phyloP scores from a whole-genome alignment of 1,140 invertebrate genomes.

The Araneus ventricosus region DNA sequence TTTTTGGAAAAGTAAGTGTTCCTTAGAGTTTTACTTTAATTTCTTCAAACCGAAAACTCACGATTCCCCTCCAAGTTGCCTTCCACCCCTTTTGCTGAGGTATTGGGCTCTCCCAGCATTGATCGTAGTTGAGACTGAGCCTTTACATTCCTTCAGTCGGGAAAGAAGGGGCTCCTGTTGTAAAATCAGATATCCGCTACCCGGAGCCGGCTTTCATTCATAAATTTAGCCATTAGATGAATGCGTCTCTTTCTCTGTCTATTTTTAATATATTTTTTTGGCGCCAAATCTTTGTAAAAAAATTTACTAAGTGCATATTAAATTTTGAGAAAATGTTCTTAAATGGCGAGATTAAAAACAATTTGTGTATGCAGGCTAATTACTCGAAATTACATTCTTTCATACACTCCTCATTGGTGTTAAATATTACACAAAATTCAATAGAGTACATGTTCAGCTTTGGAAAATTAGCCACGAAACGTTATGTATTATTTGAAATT shows the following conservation, averaged over 20 bases:
- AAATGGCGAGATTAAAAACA: too few species aligned
- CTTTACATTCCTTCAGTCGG: slow-evolving; percentile 58
- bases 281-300: too few species aligned
- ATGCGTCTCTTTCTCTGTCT: neutral
- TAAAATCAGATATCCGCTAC: slow-evolving; percentile 42
- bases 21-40: neutral
- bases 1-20: slow-evolving; percentile 4
- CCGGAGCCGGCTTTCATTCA: slow-evolving; percentile 42
- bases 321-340: too few species aligned
- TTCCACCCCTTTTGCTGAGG: slow-evolving; percentile 50
- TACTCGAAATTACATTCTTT: too few species aligned
- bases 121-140: slow-evolving; percentile 57
- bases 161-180: slow-evolving; percentile 28
- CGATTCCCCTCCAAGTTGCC: slow-evolving; percentile 7
- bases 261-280: too few species aligned
- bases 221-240: slow-evolving; percentile 13
- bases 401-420: too few species aligned
- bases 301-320: too few species aligned
- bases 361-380: too few species aligned
- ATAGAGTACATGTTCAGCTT: too few species aligned
- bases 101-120: slow-evolving; percentile 54
- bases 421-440: too few species aligned
- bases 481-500: too few species aligned
- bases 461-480: too few species aligned
- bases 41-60: neutral